Evolutionary conservation across 1,140 invertebrate genomes (phyloP).

Genomic region (Mizuhopecten yessoensis): DNA sequence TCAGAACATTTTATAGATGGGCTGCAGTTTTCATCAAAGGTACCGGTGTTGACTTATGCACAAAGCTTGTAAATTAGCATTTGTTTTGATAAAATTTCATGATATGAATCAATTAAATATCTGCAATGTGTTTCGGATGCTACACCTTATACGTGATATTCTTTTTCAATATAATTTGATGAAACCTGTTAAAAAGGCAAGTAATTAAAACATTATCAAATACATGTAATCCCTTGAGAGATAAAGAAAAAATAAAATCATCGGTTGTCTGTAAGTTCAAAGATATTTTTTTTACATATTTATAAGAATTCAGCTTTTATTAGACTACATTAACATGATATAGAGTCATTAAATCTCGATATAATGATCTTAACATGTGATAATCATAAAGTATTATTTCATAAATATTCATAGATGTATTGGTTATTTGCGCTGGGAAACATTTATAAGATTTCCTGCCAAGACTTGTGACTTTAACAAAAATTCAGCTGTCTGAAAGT

Average conservation of each 20-base stretch:
- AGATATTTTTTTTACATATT: background rate
- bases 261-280: background rate
- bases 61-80: background rate
- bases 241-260: background rate
- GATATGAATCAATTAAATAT: slow-evolving; percentile 26
- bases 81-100: background rate
- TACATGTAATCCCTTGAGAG: background rate
- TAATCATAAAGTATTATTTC: background rate
- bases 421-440: background rate
- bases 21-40: background rate
- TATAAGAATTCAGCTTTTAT: background rate
- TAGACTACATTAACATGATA: background rate
- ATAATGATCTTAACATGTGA: background rate
- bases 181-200: background rate
- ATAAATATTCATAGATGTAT: background rate
- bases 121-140: background rate
- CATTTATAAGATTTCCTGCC: background rate
- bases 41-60: slow-evolving; percentile 1
- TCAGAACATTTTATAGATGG: background rate
- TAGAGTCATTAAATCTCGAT: background rate
- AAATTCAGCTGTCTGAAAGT: background rate
- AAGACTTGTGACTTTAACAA: background rate
- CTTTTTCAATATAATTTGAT: background rate
- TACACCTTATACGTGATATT: background rate
- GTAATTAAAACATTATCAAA: background rate